Base-by-base conservation (phyloP, 2,888 invertebrate genomes). In the Melieria crassipennis region DNA sequence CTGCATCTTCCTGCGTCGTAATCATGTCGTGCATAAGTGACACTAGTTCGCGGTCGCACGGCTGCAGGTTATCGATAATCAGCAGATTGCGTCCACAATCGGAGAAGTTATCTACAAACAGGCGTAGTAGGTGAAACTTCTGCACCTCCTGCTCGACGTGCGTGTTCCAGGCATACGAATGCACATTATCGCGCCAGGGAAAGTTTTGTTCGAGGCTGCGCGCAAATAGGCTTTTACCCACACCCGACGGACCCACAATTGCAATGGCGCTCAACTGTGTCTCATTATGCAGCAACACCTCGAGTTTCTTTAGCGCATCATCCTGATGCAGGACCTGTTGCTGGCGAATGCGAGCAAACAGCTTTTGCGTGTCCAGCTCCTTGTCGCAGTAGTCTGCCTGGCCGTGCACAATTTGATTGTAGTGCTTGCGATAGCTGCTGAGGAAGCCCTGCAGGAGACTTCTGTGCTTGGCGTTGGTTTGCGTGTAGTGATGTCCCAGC, bases 71-170 rank as follows among this genome's bases (percentile, higher is more conserved):
- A 62, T 87, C 86, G 52, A 87, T 82, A 45, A 87, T 68, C 11
- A 86, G 70, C 45, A 86, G 74, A 78, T 86, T 87, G 46, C 79
- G 79, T 0, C 86, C 86, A 72, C 86, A 87, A 6, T 77, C 75
- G 0, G 79, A 79, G 1, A 86, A 65, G 4, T 78, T 74, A 1
- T 73, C 62, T 0, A 81, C 70, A 42, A 79, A 68, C 9, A 71
- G 50, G 10, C 52, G 13, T 10, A 81, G 30, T 4, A 68, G 57
- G n/a, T 74, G 60, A 9, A 75, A 58, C 52, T 78, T 80, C 11
- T 77, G 58, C 0, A 47, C 58, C 4, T 76, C 47, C 1, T 76
- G 48, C 16, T 73, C 69, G 1, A 75, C 79, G 56, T 71, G 72
- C 4, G 74, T 73, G 65, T 79, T 79, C 85, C 85, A 86, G 3